Evolutionary conservation across 2,113 vertebrate genomes (phyloP).

Genomic region (Oxygymnocypris stewartii): DNA sequence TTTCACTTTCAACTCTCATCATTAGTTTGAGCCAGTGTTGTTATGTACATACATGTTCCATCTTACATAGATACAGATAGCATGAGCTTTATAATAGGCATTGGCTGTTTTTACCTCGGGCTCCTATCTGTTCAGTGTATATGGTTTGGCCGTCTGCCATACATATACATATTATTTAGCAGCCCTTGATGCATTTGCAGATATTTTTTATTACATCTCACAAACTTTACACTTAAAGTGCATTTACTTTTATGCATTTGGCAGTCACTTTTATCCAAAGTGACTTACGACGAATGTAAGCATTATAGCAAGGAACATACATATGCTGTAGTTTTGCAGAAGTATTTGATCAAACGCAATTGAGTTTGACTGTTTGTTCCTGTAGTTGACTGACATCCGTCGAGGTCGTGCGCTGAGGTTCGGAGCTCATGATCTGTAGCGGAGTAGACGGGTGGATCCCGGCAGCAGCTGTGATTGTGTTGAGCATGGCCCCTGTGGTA

Average conservation of each 20-base stretch:
- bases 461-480: background rate
- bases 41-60: background rate
- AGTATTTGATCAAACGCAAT: background rate
- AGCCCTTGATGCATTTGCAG: background rate
- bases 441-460: background rate
- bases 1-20: too few species aligned
- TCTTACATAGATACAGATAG: background rate
- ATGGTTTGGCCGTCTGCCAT: background rate
- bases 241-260: background rate
- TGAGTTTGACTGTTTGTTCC: background rate
- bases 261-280: background rate
- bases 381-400: background rate
- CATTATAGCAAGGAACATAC: background rate
- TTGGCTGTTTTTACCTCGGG: background rate
- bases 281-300: background rate
- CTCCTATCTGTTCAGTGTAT: constrained; percentile 7
- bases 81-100: background rate
- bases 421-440: background rate
- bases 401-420: background rate
- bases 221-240: background rate
- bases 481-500: background rate
- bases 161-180: background rate
- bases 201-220: background rate
- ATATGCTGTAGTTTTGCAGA: background rate
- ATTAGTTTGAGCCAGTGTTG: background rate